Base-by-base conservation (phyloP, 1,140 invertebrate genomes). In the Procambarus clarkii region DNA sequence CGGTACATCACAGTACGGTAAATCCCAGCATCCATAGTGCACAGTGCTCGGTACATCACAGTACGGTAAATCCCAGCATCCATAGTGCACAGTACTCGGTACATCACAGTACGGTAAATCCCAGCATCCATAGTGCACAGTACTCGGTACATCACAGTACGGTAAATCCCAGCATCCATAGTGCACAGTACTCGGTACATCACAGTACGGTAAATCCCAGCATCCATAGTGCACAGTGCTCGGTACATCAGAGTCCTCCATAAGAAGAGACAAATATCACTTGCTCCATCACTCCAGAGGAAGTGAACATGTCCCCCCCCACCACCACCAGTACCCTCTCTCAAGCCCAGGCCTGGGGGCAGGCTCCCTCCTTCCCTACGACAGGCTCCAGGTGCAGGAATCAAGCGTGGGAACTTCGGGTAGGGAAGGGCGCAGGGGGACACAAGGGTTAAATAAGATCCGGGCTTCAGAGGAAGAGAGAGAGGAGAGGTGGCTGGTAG, bases 381-480 rank as follows among this genome's bases (percentile, higher is more conserved):
- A 21, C 71, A 54, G 74, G 71, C 85, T 58, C 85, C 85, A 86
- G 85, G 71, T 86, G 85, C 76, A 86, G 76, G 76, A 77, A 21
- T 74, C 76, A 69, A 54, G 85, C 85, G 85, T 86, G 85, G 85
- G 85, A 86, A 86, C 85, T 54, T 11, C 21, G 74, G 45, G 74
- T 76, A 86, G 85, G 85, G 74, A 74, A 78, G 84, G 71, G 34
- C 80, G 80, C 46, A 18, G 64, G 69, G 84, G 71, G 21, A 77
- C 64, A 77, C 34, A 86, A 86, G 85, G 85, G 85, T 86, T 86
- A 86, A 78, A 86, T 86, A 78, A 86, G 85, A 60, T 83, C 81
- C 81, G 58, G 0, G 34, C 81, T 44, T 71, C 44, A 71, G 85
- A 44, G 76, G 85, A 86, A 74, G 76, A 78, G 4, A 50, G 48